Evolutionary conservation across 2,113 vertebrate species (phyloP).

Genomic region (Hypocryptadius cinnamomeus): DNA sequence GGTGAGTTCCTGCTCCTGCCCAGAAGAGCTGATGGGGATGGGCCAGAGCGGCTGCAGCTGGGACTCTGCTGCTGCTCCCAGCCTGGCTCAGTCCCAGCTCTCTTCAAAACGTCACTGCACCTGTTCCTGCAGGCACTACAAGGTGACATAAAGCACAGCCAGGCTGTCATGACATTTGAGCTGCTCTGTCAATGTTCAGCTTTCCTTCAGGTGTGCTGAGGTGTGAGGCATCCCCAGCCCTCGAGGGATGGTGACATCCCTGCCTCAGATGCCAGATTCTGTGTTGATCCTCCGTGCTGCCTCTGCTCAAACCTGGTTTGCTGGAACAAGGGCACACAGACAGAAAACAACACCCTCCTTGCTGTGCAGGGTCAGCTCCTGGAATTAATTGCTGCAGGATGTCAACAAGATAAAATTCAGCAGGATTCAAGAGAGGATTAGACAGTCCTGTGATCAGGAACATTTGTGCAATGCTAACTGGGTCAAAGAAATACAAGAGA

Average conservation of each 20-base stretch:
- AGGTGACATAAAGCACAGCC: background rate
- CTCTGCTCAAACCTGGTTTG: background rate
- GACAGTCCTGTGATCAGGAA: slow-evolving; percentile 30
- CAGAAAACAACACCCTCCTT: background rate
- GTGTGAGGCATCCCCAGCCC: background rate
- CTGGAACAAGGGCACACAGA: background rate
- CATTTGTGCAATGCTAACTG: slow-evolving; percentile 28
- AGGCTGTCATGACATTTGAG: background rate
- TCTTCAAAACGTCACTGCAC: background rate
- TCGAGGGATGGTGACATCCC: background rate
- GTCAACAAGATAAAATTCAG: slow-evolving; percentile 27
- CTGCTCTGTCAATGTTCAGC: background rate
- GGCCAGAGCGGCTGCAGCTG: background rate
- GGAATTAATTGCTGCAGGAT: slow-evolving; percentile 1
- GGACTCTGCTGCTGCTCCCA: background rate
- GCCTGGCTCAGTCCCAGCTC: background rate
- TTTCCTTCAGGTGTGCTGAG: background rate
- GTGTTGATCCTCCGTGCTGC: rapidly evolving
- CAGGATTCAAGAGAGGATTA: slow-evolving; percentile 27
- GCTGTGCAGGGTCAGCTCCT: background rate
- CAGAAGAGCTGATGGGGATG: background rate
- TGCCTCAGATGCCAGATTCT: background rate
- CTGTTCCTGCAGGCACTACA: background rate
- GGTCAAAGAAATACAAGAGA: slow-evolving; percentile 45
- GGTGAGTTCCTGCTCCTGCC: background rate